Base-by-base conservation (phyloP, 2,888 invertebrate genomes). In the Heliothis peltigera region DNA sequence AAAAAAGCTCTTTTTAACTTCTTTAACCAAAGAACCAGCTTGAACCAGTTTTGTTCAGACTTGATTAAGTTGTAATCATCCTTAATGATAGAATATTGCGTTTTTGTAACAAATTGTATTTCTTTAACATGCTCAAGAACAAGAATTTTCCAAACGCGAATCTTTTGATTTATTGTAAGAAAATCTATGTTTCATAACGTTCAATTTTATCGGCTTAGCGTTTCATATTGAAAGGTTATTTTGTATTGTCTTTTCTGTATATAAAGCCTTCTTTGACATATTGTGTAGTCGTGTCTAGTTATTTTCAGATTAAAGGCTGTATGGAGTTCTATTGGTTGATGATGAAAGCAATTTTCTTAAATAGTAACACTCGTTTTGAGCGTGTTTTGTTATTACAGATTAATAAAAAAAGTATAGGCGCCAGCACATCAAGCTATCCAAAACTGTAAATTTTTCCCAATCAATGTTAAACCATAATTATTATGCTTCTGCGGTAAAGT, bases 121-220 rank as follows among this genome's bases (percentile, higher is more conserved):
- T 28, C 43, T 46, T 68, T 51, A 54, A 57, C 46, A 74, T 54
- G 19, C 17, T 25, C 10, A 4, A 3, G 39, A 12, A 54, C 42
- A 19, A 51, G 49, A 43, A 10, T 53, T 18, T 21, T 7, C 8
- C 15, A 7, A 28, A 42, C 22, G 58, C 55, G 57, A 70, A 35
- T 17, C 39, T 19, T 44, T 53, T 64, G 70, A 60, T 60, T 70
- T 73, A 73, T 75, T 18, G 15, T 51, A 35, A 22, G n/a, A 28
- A 57, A 68, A 51, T 49, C 12, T 57, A 39, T 47, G 32, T 61
- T 64, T 60, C 70, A 43, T 75, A 43, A 39, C n/a, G 22, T 15
- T 12, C 19, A 19, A 32, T 53, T 53, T 44, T 28, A 49, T 57
- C 21, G 35, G 48, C 19, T 17, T 28, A 7, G 43, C 19, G 17